Base-by-base conservation (phyloP, 1,140 invertebrate genomes). In the Drosophila ananassae region DNA sequence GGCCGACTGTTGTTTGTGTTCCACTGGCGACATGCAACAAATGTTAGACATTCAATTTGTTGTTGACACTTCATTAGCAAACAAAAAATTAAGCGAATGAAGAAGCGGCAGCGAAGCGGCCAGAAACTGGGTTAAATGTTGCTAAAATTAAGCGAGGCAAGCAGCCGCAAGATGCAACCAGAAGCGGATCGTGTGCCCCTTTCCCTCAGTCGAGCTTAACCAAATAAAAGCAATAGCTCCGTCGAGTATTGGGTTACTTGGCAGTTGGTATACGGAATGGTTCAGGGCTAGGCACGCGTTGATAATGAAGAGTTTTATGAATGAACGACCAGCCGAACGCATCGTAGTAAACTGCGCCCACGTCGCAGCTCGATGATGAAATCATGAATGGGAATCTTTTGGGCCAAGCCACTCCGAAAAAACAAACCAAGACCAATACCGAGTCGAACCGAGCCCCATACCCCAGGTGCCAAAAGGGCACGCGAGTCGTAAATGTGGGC, bases 31-130 rank as follows among this genome's bases (percentile, higher is more conserved):
- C 83, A 89, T 87, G 83, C 83, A 89, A 87, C 83, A 87, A 87
- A 87, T 87, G 83, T 87, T 89, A 87, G 83, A 79, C 83, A 87
- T 87, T 87, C 83, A 89, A 87, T 87, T 87, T 87, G 83, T 87
- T 87, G 83, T 87, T 87, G 83, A 87, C 83, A 87, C 83, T 87
- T 87, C 83, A 87, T 87, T 87, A 87, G 83, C 83, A 87, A 81
- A 87, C 68, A 73, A 76, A 77, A 87, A 85, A 81, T 77, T 76
- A 83, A 83, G 62, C 57, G 53, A 84, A 52, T 58, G 61, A 69
- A 57, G 58, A 63, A 77, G 32, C 50, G 76, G 72, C 67, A 34
- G 41, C 60, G 17, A 56, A 55, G 50, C 58, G 57, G n/a, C 39
- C 9, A 58, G 52, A 73, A 84, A 64, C 55, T 87, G 76, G 83